Evolutionary conservation across 2,113 vertebrate species (phyloP), one percentile per base, ranked within the genome.

Genomic region (Rhineura floridana): DNA sequence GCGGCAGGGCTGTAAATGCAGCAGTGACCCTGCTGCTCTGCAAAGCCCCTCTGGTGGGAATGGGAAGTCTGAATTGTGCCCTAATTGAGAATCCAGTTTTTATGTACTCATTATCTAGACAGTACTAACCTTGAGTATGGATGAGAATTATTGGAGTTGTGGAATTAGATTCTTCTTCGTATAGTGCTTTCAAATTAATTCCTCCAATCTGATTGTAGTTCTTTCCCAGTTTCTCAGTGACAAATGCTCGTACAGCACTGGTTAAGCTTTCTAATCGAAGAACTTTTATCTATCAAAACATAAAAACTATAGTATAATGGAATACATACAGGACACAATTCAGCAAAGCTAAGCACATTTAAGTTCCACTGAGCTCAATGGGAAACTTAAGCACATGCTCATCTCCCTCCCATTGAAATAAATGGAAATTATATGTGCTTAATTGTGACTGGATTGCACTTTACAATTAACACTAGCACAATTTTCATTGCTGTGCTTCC

Each of bases 211-310:
- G 85, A 81, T 95, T 80, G 87, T 94, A 96, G 1, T 93, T 90
- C 1, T 62, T 42, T 46, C 96, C 96, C 50, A 97, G 89, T 70
- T 95, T 95, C 85, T 96, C 95, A 76, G 55, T 46, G 19, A 97
- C 44, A 87, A 97, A 97, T 1, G 9, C 87, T 78, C 62, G 93
- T 59, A 96, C 89, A 23, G 95, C 89, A 80, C 62, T 89, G 44
- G 63, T 92, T 77, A 97, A 93, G 83, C 73, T 42, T 86, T 96
- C 96, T 36, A 95, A 92, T 36, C 85, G 93, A 39, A 97, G 94
- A 70, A 96, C 85, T 92, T 96, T 97, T 89, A 97, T 94, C 96
- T 97, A 75, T 72, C 62, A 86, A 75, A 86, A 90, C 90, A 73
- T 62, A 7, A 48, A n/a, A 59, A 19, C 3, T 25, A 63, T 73